Evolutionary conservation across 2,113 vertebrate species (phyloP), one percentile per base, ranked within the genome.

Genomic region (Campylomormyrus tamandua): DNA sequence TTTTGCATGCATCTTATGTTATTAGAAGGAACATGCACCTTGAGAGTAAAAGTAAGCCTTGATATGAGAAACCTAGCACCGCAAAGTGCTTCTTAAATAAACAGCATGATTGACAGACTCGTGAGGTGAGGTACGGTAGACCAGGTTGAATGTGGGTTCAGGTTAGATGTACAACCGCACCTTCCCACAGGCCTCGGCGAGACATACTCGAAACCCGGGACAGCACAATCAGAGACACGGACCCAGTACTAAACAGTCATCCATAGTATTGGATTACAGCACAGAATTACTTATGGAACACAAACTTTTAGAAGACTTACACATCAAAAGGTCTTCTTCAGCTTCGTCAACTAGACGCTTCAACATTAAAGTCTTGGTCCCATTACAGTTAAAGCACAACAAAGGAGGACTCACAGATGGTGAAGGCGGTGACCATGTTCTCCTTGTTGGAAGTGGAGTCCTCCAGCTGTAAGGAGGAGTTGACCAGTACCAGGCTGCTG

Each of bases 381-480:
- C 74, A 42, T 42, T 80, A 42, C 31, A 80, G 74, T 39, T 19
- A 15, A 80, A 80, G 31, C 74, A 80, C 15, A 80, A 39, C 39
- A 70, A 89, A 83, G 42, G 24, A 53, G 48, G 56, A 97, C 97
- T 98, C 94, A 99, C 98, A 99, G 93, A 98, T 97, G 89, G 97
- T 98, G 95, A 97, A 99, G 91, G 97, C 96, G 1, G 96, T 95
- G 77, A 96, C 97, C 96, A 99, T 97, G 92, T 97, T 98, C 93
- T 99, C 98, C 94, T 99, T 99, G 95, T 98, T 97, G 7, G 98
- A 96, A 84, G 97, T 96, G 90, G 97, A 98, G 91, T 98, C 97
- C 92, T 99, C 98, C 83, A 99, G 97, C 92, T 99, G 98, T 91
- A 99, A 95, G 3, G 96, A 96, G 53, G 97, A 95, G 35, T 98